These are phyloP conservation scores for Antigone vipio DNA, from an alignment of 2,113 vertebrate genomes.

Conservation along the genomic window DNA sequence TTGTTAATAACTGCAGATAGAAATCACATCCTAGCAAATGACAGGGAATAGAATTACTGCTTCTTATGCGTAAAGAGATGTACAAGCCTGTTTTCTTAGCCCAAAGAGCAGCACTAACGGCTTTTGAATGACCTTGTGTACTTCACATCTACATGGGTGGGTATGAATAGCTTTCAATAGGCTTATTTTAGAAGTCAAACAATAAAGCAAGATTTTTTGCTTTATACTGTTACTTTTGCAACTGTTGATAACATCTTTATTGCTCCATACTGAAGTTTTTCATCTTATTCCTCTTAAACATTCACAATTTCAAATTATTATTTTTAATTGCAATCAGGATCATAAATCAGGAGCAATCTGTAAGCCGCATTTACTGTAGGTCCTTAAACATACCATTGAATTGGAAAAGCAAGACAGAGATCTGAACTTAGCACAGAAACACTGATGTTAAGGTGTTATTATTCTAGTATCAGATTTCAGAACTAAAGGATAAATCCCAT, in stretches of 20 bases:
- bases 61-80: not conserved
- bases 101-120: not conserved
- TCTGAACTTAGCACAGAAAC: not conserved
- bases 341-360: not conserved
- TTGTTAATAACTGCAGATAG: not conserved
- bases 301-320: not conserved
- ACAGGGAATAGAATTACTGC: not conserved
- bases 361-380: not conserved
- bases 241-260: not conserved
- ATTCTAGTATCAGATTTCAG: not conserved
- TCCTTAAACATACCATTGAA: not conserved
- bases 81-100: not conserved
- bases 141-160: accelerated
- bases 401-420: not conserved
- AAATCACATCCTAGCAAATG: not conserved
- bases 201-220: not conserved
- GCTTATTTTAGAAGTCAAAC: not conserved
- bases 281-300: not conserved
- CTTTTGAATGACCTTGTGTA: not conserved
- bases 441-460: not conserved
- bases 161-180: not conserved
- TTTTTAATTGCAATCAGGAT: not conserved
- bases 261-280: not conserved
- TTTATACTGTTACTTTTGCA: not conserved
- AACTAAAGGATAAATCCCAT: not conserved